Conservation (phyloP, 1,140 invertebrate species). For the Neotoxoptera formosana region DNA sequence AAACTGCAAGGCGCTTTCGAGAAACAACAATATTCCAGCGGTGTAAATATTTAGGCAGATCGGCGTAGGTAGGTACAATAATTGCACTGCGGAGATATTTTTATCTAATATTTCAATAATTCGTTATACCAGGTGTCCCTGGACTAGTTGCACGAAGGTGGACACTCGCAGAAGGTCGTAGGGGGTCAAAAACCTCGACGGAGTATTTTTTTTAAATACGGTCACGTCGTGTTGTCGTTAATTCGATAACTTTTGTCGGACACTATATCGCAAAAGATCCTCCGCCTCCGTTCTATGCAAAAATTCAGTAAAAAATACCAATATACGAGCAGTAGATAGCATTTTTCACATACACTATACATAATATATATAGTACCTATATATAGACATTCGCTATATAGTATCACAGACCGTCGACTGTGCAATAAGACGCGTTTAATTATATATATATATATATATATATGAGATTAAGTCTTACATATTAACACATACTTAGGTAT, state of each 20-base stretch:
- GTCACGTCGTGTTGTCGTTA: background rate
- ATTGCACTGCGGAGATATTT: slow-evolving; percentile 22
- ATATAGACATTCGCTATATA: background rate
- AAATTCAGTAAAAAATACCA: background rate
- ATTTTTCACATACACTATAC: background rate
- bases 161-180: slow-evolving; percentile 35
- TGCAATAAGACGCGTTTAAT: background rate
- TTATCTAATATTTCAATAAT: slow-evolving; percentile 42
- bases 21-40: background rate
- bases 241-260: background rate
- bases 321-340: background rate
- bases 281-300: background rate
- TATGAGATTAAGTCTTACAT: background rate
- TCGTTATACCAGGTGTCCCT: slow-evolving; percentile 49
- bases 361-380: background rate
- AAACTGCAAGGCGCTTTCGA: background rate
- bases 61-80: too few species aligned
- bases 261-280: background rate
- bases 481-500: background rate
- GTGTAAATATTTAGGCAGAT: slow-evolving; percentile 17
- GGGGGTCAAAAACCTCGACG: slow-evolving; percentile 46
- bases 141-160: slow-evolving; percentile 51
- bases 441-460: background rate
- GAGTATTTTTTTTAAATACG: slow-evolving; percentile 10
- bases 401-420: background rate